These are phyloP conservation scores for Sisyra nigra DNA, from an alignment of 2,888 invertebrate genomes.

Conservation along the genomic window DNA sequence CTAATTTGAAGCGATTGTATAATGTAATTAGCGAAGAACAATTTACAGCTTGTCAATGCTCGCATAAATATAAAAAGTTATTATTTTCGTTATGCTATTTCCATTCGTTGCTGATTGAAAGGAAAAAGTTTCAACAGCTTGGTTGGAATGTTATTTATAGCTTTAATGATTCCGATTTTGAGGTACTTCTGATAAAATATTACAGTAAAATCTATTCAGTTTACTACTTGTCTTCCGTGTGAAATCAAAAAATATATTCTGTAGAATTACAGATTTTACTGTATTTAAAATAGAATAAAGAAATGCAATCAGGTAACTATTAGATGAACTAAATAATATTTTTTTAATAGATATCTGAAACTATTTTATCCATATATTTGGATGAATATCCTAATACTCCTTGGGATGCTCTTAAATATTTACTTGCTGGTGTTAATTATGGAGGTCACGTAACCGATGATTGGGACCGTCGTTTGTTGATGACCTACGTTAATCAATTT, in stretches of 20 bases:
- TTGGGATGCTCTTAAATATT: constrained; percentile 78
- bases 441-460: constrained; percentile 74
- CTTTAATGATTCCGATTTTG: constrained; percentile 85
- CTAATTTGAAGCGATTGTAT: constrained; percentile 74
- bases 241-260: too few species aligned
- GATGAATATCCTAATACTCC: constrained; percentile 73
- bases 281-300: too few species aligned
- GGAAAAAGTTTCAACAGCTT: constrained; percentile 73
- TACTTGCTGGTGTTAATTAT: constrained; percentile 79
- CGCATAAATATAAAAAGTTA: constrained; percentile 58
- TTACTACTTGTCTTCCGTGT: too few species aligned
- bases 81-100: constrained; percentile 73
- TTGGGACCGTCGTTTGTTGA: constrained; percentile 56
- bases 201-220: too few species aligned
- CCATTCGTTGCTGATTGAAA: constrained; percentile 67
- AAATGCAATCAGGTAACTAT: too few species aligned
- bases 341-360: constrained; percentile 64
- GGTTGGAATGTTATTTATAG: constrained; percentile 84
- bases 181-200: constrained; percentile 32
- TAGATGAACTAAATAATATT: too few species aligned
- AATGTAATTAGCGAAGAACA: constrained; percentile 61
- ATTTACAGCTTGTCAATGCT: constrained; percentile 49
- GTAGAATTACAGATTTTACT: too few species aligned
- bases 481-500: constrained; percentile 70
- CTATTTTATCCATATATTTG: constrained; percentile 64